Conservation (phyloP, 2,113 vertebrate species). For the Nycticryphes semicollaris region DNA sequence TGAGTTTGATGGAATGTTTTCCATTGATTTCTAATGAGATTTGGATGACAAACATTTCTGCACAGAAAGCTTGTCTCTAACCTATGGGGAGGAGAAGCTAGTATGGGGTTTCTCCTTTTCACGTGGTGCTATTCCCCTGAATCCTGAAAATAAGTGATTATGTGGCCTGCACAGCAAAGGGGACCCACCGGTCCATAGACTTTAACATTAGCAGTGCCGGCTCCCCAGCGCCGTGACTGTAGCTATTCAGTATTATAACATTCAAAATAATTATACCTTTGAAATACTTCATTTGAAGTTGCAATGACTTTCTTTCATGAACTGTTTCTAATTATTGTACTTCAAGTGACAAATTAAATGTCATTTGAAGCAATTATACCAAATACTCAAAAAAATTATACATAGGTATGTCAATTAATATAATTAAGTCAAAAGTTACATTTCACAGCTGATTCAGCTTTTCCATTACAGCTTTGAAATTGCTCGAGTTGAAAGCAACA, state of each 20-base stretch:
- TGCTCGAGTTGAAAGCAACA: conserved; percentile 8
- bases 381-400: conserved; percentile 75
- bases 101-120: background rate
- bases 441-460: conserved; percentile 64
- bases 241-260: conserved; percentile 44
- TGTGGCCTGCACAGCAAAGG: background rate
- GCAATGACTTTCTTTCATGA: conserved; percentile 74
- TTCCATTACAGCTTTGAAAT: conserved; percentile 43
- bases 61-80: background rate
- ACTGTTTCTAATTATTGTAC: conserved; percentile 77
- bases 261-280: conserved; percentile 74
- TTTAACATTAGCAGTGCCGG: background rate
- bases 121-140: background rate
- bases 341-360: conserved; percentile 79
- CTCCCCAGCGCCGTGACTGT: background rate
- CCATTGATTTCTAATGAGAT: conserved; percentile 41
- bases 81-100: background rate
- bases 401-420: conserved; percentile 74
- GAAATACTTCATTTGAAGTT: conserved; percentile 73
- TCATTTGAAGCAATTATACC: conserved; percentile 76
- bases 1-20: conserved; percentile 24
- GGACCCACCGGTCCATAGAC: background rate
- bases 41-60: conserved; percentile 18
- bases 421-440: conserved; percentile 71
- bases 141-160: background rate